Percentiles rank a stretch among this genome's conserved stretches.
Evolutionary conservation across 2,888 invertebrate species (phyloP).

Genomic region (Blastobasis adustella): DNA sequence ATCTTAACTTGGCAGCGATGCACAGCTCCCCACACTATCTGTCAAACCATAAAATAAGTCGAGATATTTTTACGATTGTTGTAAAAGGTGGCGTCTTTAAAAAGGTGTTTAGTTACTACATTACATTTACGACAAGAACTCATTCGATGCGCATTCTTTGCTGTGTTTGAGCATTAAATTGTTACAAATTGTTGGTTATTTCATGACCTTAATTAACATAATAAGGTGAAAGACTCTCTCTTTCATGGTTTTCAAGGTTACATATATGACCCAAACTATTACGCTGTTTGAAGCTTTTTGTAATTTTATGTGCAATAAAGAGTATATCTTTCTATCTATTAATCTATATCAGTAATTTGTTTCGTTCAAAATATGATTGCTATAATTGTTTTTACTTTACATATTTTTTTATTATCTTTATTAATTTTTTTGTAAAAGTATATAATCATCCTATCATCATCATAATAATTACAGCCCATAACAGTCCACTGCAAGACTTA

Average conservation of each 20-base stretch:
- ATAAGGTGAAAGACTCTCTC: not conserved
- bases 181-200: not conserved
- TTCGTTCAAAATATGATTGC: no score
- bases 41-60: constrained; percentile 52
- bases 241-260: not conserved
- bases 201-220: not conserved
- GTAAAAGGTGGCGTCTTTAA: constrained; percentile 16
- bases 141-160: not conserved
- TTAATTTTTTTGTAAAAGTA: no score
- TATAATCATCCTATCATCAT: no score
- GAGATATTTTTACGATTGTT: constrained; percentile 35
- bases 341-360: no score
- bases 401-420: no score
- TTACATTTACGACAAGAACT: not conserved
- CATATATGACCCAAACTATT: not conserved
- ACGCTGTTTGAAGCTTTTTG: no score
- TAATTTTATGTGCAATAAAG: no score
- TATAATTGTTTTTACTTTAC: no score
- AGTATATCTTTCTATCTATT: no score
- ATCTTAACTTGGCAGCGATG: constrained; percentile 18
- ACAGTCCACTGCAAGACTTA: no score
- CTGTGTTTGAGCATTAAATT: not conserved
- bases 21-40: constrained; percentile 52
- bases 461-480: no score
- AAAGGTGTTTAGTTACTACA: not conserved